These are phyloP conservation scores for Tiaroga cobitis DNA, from an alignment of 2,797 vertebrate genomes.

Conservation along the genomic window DNA sequence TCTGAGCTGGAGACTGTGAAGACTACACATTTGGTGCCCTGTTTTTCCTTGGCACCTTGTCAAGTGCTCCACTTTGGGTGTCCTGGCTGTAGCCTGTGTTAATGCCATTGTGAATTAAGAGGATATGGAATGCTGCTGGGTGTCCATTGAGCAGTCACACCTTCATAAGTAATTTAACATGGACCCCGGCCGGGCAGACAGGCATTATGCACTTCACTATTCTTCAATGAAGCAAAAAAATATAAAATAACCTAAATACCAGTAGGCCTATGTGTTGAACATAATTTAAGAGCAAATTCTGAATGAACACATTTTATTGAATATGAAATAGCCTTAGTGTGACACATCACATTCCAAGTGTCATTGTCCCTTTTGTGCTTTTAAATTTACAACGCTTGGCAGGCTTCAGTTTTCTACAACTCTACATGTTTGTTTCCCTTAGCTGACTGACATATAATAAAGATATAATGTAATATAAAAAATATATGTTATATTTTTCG, in stretches of 20 bases:
- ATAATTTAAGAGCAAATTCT: neutral
- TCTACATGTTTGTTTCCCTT: neutral
- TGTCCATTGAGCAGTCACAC: slow-evolving; percentile 77
- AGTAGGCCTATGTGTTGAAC: slow-evolving; percentile 54
- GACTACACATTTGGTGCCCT: slow-evolving; percentile 50
- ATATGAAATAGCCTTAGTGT: neutral
- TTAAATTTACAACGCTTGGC: neutral
- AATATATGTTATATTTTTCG: neutral
- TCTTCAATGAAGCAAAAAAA: neutral
- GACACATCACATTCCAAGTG: neutral
- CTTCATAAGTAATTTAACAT: slow-evolving; percentile 79
- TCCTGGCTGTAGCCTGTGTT: slow-evolving; percentile 61
- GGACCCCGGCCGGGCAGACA: slow-evolving; percentile 61
- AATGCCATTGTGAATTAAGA: slow-evolving; percentile 67
- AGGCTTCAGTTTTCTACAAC: neutral
- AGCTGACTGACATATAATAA: neutral
- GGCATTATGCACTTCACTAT: slow-evolving; percentile 55
- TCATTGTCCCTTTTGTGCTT: neutral
- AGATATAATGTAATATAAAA: neutral
- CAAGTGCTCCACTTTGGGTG: slow-evolving; percentile 62
- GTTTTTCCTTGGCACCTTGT: slow-evolving; percentile 67
- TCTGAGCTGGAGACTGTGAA: slow-evolving; percentile 50
- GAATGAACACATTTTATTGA: neutral
- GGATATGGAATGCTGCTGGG: slow-evolving; percentile 68
- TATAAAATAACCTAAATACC: slow-evolving; percentile 33